A percentile compares a stretch with the other conserved stretches of the same genome.
Conservation (phyloP, 2,113 vertebrate species). For the Hoplias malabaricus region DNA sequence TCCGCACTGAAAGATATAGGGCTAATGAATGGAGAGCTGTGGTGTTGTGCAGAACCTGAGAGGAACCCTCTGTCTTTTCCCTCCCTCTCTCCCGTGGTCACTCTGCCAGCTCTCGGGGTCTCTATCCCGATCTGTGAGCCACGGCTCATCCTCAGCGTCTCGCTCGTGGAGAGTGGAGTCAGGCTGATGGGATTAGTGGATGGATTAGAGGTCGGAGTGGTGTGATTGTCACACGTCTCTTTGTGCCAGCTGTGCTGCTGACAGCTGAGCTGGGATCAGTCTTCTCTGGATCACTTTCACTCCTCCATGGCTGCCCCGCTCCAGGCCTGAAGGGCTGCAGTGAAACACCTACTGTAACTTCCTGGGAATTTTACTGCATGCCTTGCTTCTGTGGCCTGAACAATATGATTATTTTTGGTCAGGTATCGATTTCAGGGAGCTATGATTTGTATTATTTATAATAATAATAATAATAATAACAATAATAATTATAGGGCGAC, state of each 20-base stretch:
- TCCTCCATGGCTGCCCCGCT: not conserved
- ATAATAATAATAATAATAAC: too few relatives aligned
- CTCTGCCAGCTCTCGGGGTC: not conserved
- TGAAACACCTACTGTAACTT: not conserved
- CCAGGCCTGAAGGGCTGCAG: not conserved
- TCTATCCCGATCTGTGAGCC: slow-evolving; percentile 19
- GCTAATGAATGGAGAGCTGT: not conserved
- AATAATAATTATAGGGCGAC: too few relatives aligned
- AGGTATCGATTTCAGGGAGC: too few relatives aligned
- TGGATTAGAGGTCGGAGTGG: slow-evolving; percentile 49
- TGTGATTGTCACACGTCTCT: slow-evolving; percentile 48
- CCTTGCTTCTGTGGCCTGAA: too few relatives aligned
- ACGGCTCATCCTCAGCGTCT: slow-evolving; percentile 27
- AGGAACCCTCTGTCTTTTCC: not conserved
- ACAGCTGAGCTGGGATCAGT: slow-evolving; percentile 47
- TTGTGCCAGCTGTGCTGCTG: slow-evolving; percentile 46
- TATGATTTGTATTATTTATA: too few relatives aligned
- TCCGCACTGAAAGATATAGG: too few relatives aligned
- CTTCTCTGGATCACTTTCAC: slow-evolving; percentile 31
- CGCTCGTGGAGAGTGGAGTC: slow-evolving; percentile 26
- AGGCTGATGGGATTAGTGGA: slow-evolving; percentile 52
- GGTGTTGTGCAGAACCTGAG: not conserved
- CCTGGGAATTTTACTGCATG: not conserved
- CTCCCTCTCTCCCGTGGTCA: not conserved
- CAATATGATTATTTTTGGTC: too few relatives aligned